These are phyloP conservation scores for Centrocercus urophasianus DNA, from an alignment of 2,113 vertebrate genomes.

Conservation along the genomic window DNA sequence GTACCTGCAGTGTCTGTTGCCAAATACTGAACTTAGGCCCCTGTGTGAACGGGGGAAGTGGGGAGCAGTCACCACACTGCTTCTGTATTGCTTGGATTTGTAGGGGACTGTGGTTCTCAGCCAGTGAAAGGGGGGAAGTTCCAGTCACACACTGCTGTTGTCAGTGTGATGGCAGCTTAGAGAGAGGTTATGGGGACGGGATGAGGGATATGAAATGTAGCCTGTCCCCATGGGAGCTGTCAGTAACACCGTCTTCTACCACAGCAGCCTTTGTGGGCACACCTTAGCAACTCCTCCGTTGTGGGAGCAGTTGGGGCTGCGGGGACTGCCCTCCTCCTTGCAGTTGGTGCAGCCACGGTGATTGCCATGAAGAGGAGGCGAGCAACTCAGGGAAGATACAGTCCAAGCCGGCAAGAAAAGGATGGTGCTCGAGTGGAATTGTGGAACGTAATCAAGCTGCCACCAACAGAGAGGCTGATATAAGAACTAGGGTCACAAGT, in stretches of 20 bases:
- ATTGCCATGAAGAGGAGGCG: conserved; percentile 72
- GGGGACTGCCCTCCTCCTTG: conserved; percentile 58
- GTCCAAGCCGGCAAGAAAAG: conserved; percentile 75
- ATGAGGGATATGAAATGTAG: neutral
- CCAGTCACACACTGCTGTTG: neutral
- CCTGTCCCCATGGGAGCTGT: neutral
- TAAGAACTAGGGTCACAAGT: neutral
- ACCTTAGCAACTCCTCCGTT: conserved; percentile 64
- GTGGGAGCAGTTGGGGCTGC: conserved; percentile 69
- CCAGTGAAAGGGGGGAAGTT: neutral
- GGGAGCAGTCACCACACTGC: neutral
- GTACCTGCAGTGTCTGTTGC: fast-evolving
- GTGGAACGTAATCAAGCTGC: conserved; percentile 78
- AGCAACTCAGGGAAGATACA: conserved; percentile 76
- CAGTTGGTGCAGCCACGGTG: neutral
- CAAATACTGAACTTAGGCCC: fast-evolving
- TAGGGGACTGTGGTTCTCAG: neutral
- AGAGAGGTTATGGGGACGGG: neutral
- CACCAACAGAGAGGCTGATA: conserved; percentile 73
- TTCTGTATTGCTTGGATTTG: neutral
- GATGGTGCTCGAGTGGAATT: conserved; percentile 75
- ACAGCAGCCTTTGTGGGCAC: conserved; percentile 53
- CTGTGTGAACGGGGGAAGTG: neutral
- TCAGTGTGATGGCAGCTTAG: neutral
- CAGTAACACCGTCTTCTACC: conserved; percentile 49